Conservation (phyloP, 2,113 vertebrate genomes). For the Ceyx cyanopectus region DNA sequence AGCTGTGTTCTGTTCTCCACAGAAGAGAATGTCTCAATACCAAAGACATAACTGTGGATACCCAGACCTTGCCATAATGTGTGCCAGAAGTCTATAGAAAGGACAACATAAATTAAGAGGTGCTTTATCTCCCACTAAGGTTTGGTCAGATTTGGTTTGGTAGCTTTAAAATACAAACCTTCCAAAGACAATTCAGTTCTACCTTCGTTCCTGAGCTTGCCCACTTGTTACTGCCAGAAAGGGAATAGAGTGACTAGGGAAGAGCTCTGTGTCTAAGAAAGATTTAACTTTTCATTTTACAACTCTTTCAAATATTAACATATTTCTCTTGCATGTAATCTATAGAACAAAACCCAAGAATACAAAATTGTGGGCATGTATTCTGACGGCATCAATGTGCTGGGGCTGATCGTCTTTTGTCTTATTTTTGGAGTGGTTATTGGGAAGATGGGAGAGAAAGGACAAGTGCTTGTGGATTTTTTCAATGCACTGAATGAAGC, state of each 20-base stretch:
- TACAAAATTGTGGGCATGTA: slow-evolving; percentile 89
- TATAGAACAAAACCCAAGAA: slow-evolving; percentile 90
- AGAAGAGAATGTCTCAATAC: neutral
- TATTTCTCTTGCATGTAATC: slow-evolving; percentile 56
- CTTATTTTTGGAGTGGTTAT: slow-evolving; percentile 95
- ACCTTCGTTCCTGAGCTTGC: neutral
- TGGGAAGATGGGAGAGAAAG: slow-evolving; percentile 96
- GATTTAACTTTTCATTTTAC: neutral
- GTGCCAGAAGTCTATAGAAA: neutral
- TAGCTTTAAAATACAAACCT: neutral
- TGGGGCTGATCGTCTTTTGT: slow-evolving; percentile 96
- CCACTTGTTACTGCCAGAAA: neutral
- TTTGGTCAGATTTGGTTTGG: neutral
- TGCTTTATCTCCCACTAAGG: neutral
- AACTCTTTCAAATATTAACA: neutral
- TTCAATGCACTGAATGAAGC: slow-evolving; percentile 97
- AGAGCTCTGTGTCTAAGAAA: neutral
- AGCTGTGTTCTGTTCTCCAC: neutral
- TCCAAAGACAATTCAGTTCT: neutral
- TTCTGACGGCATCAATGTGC: slow-evolving; percentile 90
- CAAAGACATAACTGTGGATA: neutral
- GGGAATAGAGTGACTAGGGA: neutral
- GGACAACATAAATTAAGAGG: neutral
- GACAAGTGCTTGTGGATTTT: slow-evolving; percentile 93
- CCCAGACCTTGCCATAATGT: neutral